Base-by-base conservation (phyloP, 2,797 vertebrate species). In the Syndactyla subalaris region DNA sequence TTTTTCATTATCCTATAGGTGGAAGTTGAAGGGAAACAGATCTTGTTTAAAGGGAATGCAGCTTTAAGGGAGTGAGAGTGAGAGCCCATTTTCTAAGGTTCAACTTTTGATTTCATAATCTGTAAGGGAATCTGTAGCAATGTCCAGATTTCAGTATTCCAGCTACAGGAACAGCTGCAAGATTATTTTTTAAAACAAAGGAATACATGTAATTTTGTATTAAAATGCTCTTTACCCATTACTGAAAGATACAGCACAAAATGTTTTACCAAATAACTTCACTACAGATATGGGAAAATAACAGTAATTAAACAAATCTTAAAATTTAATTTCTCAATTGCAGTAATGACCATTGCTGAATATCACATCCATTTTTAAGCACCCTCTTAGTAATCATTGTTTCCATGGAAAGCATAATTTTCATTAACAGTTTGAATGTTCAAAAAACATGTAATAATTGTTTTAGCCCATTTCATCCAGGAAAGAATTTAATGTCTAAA, bases 331-430 rank as follows among this genome's bases (percentile, higher is more conserved):
- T 95, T 96, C 75, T 88, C 61, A 30, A 82, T 89, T 87, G 63
- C 30, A 65, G 6, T 79, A 75, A 85, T 78, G 75, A 41, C 70
- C 6, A 18, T 87, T 85, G 74, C 65, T 89, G 75, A 93, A 65
- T 68, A 88, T 88, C 43, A 72, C 75, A 84, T 92, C n/a, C 45
- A 61, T 83, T 89, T 92, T 92, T 95, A 92, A 96, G 81, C 32
- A 87, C 51, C 24, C 46, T 86, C 24, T 88, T 83, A 92, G 49
- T 94, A 84, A 92, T 97, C 51, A 95, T 91, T 96, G 72, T 97
- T 96, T 96, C 72, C 78, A 90, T 93, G 54, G 89, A 86, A 97
- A 95, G 78, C 67, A 76, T 82, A 79, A 93, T 77, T 96, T 86
- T 52, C 30, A 75, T 86, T 73, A 94, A 43, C 83, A 76, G 62